These are phyloP conservation scores for Dermolepida albohirtum DNA, from an alignment of 2,888 invertebrate species.

Conservation along the genomic window DNA sequence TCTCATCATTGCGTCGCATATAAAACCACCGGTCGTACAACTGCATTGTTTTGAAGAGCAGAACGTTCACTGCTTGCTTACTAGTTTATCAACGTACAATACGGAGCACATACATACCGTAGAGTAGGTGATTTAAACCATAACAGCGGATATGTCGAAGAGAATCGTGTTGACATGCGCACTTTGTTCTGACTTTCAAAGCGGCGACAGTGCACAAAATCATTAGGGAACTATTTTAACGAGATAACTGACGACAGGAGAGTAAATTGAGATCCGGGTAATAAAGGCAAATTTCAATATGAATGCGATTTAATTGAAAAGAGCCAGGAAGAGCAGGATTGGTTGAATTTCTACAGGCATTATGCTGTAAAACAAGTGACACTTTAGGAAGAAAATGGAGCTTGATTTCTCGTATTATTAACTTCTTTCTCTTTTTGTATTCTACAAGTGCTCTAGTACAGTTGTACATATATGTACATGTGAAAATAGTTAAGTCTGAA, in stretches of 20 bases:
- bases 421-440: too few species aligned
- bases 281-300: slow-evolving; percentile 24
- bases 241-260: slow-evolving; percentile 15
- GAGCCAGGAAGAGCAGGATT: not conserved
- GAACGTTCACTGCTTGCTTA: slow-evolving; percentile 18
- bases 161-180: slow-evolving; percentile 8
- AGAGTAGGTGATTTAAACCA: slow-evolving; percentile 26
- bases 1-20: slow-evolving; percentile 34
- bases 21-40: slow-evolving; percentile 35
- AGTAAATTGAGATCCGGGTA: slow-evolving; percentile 11
- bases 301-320: slow-evolving; percentile 23
- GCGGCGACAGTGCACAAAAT: slow-evolving; percentile 27
- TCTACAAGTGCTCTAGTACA: too few species aligned
- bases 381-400: too few species aligned
- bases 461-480: too few species aligned
- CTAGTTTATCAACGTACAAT: slow-evolving; percentile 28
- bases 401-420: too few species aligned
- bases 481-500: too few species aligned
- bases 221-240: slow-evolving; percentile 29
- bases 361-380: too few species aligned
- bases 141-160: slow-evolving; percentile 20
- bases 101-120: slow-evolving; percentile 4
- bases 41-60: slow-evolving; percentile 35
- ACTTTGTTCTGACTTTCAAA: slow-evolving; percentile 12
- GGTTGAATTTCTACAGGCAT: slow-evolving; percentile 1